phyloP scores from a whole-genome alignment of 2,888 invertebrate genomes.

The Prosapia bicincta region DNA sequence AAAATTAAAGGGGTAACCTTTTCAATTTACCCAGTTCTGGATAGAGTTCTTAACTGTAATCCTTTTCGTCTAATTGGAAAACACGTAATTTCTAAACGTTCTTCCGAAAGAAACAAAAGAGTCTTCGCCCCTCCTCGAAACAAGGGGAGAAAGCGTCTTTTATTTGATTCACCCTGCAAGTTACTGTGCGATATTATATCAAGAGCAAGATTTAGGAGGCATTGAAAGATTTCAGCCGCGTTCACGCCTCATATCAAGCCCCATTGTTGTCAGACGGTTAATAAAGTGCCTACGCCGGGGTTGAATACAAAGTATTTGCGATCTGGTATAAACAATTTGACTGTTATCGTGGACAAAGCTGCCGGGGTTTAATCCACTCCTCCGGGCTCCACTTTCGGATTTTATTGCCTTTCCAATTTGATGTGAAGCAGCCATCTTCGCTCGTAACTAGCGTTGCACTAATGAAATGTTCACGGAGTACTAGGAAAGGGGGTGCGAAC shows the following conservation, averaged over 20 bases:
- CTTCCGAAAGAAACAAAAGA: too few species aligned
- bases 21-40: too few species aligned
- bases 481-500: background rate
- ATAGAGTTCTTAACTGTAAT: too few species aligned
- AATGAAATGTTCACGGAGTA: background rate
- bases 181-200: background rate
- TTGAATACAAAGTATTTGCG: background rate
- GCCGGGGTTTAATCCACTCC: background rate
- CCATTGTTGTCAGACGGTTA: background rate
- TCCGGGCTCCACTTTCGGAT: background rate
- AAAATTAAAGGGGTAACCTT: too few species aligned
- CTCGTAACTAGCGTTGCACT: background rate
- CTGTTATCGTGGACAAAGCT: background rate
- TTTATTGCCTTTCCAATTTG: constrained; percentile 2
- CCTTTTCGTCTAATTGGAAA: too few species aligned
- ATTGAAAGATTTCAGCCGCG: background rate
- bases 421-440: background rate
- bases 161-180: too few species aligned
- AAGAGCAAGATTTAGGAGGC: background rate
- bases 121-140: too few species aligned
- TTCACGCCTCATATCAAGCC: background rate
- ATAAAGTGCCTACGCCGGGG: background rate
- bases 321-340: background rate
- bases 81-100: too few species aligned
- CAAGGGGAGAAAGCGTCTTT: too few species aligned